Conservation (phyloP, 2,888 invertebrate genomes). For the Cylloceria caligata region DNA sequence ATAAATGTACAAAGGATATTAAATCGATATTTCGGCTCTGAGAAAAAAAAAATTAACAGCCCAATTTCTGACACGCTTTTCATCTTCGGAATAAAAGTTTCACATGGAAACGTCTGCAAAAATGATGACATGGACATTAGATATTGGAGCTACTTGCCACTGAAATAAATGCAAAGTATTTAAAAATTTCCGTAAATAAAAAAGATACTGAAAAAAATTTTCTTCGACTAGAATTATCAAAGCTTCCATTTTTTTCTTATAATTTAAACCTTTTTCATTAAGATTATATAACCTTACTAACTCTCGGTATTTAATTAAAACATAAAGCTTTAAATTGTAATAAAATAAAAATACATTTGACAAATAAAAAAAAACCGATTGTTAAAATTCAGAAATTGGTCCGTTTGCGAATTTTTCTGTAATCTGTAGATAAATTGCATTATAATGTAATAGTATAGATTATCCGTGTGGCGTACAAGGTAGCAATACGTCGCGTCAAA, state of each 20-base stretch:
- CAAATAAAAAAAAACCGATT: not conserved
- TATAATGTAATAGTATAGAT: conserved; percentile 16
- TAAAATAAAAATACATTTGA: not conserved
- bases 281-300: not conserved
- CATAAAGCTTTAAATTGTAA: no score
- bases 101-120: not conserved
- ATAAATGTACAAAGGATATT: conserved; percentile 31
- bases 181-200: not conserved
- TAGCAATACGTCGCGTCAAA: conserved; percentile 16
- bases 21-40: conserved; percentile 24
- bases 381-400: conserved; percentile 9
- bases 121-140: not conserved
- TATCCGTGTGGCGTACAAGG: conserved; percentile 23
- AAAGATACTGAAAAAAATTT: not conserved
- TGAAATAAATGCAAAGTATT: not conserved
- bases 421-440: not conserved
- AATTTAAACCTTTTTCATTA: no score
- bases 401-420: not conserved
- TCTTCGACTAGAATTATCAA: not conserved
- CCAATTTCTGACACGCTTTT: conserved; percentile 4
- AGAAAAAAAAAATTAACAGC: conserved; percentile 15
- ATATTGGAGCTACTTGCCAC: not conserved
- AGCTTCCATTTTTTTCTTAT: no score
- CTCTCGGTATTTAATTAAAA: not conserved
- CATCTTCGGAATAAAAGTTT: not conserved